Evolutionary conservation across 2,888 invertebrate species (phyloP).

Genomic region (Hydrotaea cyrtoneurina): DNA sequence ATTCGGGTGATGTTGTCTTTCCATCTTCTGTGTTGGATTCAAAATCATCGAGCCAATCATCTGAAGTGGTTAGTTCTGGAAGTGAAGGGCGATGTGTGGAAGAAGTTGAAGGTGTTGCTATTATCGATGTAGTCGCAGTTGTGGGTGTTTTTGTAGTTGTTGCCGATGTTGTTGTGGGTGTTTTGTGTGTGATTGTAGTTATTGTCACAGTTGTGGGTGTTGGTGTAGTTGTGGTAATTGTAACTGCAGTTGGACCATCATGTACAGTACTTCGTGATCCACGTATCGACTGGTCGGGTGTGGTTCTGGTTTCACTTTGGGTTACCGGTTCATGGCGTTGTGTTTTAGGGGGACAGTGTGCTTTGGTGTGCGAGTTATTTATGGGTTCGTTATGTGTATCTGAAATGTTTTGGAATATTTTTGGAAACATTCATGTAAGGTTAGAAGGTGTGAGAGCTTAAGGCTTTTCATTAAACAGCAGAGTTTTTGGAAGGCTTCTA

Average conservation of each 20-base stretch:
- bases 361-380: neutral
- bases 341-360: neutral
- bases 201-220: slow-evolving; percentile 23
- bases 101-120: neutral
- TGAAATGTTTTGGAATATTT: neutral
- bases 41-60: neutral
- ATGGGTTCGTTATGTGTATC: neutral
- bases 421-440: neutral
- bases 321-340: neutral
- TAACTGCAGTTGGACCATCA: no score
- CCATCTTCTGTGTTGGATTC: neutral
- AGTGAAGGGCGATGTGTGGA: neutral
- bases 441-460: neutral
- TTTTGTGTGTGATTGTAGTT: neutral
- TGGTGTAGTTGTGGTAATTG: neutral
- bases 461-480: no score
- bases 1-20: neutral
- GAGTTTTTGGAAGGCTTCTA: no score
- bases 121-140: neutral
- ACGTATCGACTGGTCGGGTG: neutral
- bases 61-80: no score
- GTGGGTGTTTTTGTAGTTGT: neutral
- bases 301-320: neutral
- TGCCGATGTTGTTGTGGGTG: neutral
- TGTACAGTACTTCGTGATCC: slow-evolving; percentile 13